A percentile compares a stretch with the other conserved stretches of the same genome.
phyloP scores from a whole-genome alignment of 2,797 vertebrate species.

The Bradypus variegatus region DNA sequence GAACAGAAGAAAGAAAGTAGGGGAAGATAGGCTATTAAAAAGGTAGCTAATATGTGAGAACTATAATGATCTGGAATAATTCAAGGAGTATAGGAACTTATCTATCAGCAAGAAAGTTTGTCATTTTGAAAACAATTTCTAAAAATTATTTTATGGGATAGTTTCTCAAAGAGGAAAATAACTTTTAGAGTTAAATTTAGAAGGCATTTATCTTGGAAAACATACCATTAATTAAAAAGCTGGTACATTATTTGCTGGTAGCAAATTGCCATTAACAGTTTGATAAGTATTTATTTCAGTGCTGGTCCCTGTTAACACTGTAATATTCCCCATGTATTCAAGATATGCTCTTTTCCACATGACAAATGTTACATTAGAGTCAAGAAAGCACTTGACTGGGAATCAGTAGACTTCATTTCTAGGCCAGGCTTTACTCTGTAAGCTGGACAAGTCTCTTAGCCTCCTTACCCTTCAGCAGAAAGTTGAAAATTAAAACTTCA shows the following conservation, averaged over 20 bases:
- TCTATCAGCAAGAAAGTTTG: background rate
- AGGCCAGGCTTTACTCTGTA: background rate
- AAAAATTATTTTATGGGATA: background rate
- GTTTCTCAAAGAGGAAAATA: background rate
- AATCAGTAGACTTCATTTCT: background rate
- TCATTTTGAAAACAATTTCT: background rate
- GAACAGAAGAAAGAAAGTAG: background rate
- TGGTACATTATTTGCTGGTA: background rate
- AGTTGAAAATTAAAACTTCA: background rate
- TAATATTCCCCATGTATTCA: background rate
- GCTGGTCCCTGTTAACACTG: background rate
- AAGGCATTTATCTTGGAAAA: background rate
- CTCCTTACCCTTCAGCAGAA: background rate
- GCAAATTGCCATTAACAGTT: no score
- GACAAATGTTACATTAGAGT: accelerated
- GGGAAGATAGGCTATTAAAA: background rate
- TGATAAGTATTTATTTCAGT: background rate
- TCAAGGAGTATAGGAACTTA: background rate
- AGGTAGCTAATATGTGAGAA: background rate
- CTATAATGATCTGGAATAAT: no score
- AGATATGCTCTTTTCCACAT: background rate
- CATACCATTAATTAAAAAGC: background rate
- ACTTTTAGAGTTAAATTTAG: background rate
- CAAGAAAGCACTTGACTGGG: background rate
- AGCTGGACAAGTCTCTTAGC: background rate